phyloP scores from a whole-genome alignment of 2,888 invertebrate genomes.

The Apamea anceps region DNA sequence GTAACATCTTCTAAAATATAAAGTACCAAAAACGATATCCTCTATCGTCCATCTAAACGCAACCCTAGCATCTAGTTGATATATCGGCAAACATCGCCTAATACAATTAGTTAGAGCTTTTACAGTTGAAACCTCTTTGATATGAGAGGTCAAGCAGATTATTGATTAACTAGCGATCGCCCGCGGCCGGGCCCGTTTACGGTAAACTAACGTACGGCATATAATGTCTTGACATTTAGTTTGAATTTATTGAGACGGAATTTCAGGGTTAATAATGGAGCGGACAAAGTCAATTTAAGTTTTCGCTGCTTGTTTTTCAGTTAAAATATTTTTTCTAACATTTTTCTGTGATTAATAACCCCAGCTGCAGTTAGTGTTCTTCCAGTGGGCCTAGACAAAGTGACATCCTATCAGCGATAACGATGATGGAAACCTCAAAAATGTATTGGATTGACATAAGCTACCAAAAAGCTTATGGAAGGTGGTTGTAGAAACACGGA shows the following conservation, averaged over 20 bases:
- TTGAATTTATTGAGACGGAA: conserved; percentile 33
- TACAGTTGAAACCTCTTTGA: conserved; percentile 61
- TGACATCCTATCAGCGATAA: not conserved
- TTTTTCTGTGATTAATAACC: not conserved
- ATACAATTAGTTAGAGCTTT: conserved; percentile 64
- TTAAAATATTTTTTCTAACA: rapidly evolving
- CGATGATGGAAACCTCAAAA: not conserved
- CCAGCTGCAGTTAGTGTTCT: not conserved
- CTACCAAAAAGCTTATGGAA: not conserved
- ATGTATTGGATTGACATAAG: not conserved
- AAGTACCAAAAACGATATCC: not conserved
- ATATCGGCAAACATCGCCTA: conserved; percentile 59
- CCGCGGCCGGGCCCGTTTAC: conserved; percentile 48
- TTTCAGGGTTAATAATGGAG: conserved; percentile 14
- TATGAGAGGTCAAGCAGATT: conserved; percentile 63
- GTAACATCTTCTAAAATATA: not conserved
- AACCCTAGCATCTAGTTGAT: conserved; percentile 43
- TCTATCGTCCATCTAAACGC: conserved; percentile 3
- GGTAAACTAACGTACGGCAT: conserved; percentile 31
- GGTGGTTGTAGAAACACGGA: not conserved
- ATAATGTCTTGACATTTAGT: conserved; percentile 43
- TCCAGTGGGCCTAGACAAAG: rapidly evolving
- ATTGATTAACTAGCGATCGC: conserved; percentile 63
- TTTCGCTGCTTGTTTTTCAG: not conserved
- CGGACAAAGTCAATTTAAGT: conserved; percentile 5